These are phyloP conservation scores for Salvelinus fontinalis DNA, from an alignment of 2,113 vertebrate genomes.

Conservation along the genomic window DNA sequence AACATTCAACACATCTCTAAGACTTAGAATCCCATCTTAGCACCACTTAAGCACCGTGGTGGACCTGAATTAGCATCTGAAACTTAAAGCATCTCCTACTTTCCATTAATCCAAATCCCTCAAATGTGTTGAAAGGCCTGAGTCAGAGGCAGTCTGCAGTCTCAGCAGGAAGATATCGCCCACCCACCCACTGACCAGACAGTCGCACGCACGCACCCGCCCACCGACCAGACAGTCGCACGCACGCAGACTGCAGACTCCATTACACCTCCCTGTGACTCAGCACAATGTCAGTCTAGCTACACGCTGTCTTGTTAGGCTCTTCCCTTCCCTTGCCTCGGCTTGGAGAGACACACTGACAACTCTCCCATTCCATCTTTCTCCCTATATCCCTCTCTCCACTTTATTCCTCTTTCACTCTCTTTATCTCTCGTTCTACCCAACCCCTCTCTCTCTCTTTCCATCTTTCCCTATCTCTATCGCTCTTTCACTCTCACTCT, in stretches of 20 bases:
- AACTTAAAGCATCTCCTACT: not conserved
- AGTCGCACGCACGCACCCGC: conserved; percentile 12
- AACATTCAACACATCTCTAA: not conserved
- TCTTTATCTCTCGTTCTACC: not conserved
- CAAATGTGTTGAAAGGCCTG: not conserved
- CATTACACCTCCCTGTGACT: conserved; percentile 46
- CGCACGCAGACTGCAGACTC: not conserved
- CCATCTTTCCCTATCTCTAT: too few relatives aligned
- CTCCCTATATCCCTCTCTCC: not conserved
- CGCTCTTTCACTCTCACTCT: too few relatives aligned
- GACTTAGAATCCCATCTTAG: too few relatives aligned
- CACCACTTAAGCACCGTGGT: too few relatives aligned
- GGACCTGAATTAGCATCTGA: too few relatives aligned
- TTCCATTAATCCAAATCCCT: not conserved
- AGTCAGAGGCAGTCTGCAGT: conserved; percentile 15
- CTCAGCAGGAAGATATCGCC: conserved; percentile 16
- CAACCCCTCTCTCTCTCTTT: too few relatives aligned
- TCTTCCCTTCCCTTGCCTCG: too few relatives aligned
- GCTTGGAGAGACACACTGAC: too few relatives aligned
- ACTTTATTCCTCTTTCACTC: not conserved
- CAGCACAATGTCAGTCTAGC: conserved; percentile 34
- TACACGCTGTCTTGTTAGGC: conserved; percentile 17
- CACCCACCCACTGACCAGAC: conserved; percentile 3
- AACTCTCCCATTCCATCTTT: not conserved
- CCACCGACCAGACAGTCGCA: conserved; percentile 19